Evolutionary conservation across 2,797 vertebrate genomes (phyloP), one percentile per base, ranked within the genome.

Genomic region (Acanthis flammea): DNA sequence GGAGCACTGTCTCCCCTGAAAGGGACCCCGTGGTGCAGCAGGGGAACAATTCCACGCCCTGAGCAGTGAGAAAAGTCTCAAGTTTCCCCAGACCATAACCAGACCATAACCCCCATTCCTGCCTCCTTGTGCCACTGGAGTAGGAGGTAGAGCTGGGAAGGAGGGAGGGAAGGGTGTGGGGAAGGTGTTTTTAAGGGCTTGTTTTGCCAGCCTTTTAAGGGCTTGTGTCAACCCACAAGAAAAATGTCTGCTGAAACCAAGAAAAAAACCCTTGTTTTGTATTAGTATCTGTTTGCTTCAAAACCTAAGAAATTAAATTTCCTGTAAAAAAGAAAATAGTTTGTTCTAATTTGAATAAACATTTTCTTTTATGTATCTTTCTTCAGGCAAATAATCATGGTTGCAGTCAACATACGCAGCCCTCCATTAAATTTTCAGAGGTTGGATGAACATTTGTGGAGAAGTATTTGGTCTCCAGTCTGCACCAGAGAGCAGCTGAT

Each of bases 281-380:
- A 50, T 76, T 88, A 73, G 11, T 30, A 67, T 86, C 58, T 78
- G 21, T 68, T 90, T 84, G 18, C 37, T 90, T 85, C 67, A 50
- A 70, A 92, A 94, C 8, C 0, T 8, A 85, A 71, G 44, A 51
- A 73, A 62, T 24, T 1, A 23, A 85, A 60, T 39, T 86, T 72
- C 13, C 41, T 39, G 4, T 39, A 79, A 85, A 91, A 66, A 76
- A 74, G 31, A 85, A 81, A 95, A 63, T 47, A 50, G 25, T 73
- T 90, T 81, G 22, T 16, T 73, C 83, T 50, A 2, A 88, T 89
- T 54, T 85, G 23, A 92, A 80, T 54, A 77, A 92, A 72, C 1
- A 35, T 87, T 83, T 94, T 66, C 31, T 66, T 81, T 42, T 27
- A 17, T 66, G 11, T 42, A 9, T 60, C 53, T 76, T 67, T 45